Conservation (phyloP, 2,113 vertebrate genomes). For the Machaerirhynchus nigripectus region DNA sequence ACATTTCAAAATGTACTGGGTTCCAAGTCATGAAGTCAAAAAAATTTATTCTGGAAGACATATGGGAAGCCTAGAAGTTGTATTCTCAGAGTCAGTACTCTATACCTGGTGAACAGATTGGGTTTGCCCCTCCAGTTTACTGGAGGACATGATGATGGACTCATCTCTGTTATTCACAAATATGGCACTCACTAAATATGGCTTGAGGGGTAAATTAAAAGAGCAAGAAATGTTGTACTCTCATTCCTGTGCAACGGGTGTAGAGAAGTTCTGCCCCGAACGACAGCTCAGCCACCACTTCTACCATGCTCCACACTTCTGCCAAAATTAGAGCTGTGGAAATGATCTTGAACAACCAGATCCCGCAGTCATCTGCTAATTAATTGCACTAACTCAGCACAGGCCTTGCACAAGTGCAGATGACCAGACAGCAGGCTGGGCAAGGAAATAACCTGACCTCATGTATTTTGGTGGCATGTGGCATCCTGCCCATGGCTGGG, state of each 20-base stretch:
- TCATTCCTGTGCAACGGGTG: rapidly evolving
- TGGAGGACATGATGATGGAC: background rate
- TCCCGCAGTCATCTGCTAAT: background rate
- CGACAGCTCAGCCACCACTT: background rate
- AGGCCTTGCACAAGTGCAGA: background rate
- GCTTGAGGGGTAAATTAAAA: background rate
- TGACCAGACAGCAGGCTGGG: background rate
- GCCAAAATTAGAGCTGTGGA: background rate
- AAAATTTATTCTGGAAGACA: background rate
- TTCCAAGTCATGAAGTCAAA: background rate
- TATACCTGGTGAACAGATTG: background rate
- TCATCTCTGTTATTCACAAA: background rate
- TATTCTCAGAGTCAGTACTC: background rate
- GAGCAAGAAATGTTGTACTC: background rate
- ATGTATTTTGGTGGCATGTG: background rate
- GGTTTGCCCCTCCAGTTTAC: background rate
- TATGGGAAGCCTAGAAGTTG: background rate
- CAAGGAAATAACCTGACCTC: background rate
- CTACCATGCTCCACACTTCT: background rate
- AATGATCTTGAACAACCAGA: background rate
- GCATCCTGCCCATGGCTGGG: background rate
- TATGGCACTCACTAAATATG: background rate
- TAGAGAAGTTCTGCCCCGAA: background rate
- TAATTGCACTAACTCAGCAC: background rate
- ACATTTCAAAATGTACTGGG: background rate